phyloP scores from a whole-genome alignment of 2,113 vertebrate species.

The Pelmatolapia mariae region DNA sequence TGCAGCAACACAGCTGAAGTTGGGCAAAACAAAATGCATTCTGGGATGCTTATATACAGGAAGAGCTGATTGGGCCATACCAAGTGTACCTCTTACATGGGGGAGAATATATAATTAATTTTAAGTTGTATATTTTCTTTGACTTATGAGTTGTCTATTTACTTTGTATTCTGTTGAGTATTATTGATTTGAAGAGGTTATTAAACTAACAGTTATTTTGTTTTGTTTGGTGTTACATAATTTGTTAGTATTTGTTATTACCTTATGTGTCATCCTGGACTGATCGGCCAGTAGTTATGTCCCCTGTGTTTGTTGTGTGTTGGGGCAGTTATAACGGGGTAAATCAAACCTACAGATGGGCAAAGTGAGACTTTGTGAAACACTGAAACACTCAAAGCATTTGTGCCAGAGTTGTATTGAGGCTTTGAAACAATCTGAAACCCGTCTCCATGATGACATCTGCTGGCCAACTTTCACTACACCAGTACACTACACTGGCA shows the following conservation, averaged over 20 bases:
- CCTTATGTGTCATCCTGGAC: neutral
- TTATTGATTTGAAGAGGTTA: neutral
- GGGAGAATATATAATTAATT: neutral
- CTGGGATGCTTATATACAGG: neutral
- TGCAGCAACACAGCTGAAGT: neutral
- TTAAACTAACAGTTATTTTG: neutral
- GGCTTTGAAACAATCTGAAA: neutral
- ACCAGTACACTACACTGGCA: neutral
- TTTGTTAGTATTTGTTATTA: neutral
- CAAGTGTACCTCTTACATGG: neutral
- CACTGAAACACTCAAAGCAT: neutral
- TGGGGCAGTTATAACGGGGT: neutral
- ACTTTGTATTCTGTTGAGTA: neutral
- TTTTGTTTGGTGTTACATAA: neutral
- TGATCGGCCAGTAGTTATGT: neutral
- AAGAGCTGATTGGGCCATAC: neutral
- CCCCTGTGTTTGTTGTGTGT: neutral
- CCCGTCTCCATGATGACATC: neutral
- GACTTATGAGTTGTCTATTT: neutral
- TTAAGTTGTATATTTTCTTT: neutral
- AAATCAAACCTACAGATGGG: neutral
- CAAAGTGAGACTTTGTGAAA: neutral
- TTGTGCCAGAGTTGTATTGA: neutral
- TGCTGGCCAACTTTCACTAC: neutral
- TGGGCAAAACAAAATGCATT: neutral